Percentiles rank a stretch among this genome's conserved stretches.
phyloP scores from a whole-genome alignment of 2,888 invertebrate genomes.

The Apamea anceps region DNA sequence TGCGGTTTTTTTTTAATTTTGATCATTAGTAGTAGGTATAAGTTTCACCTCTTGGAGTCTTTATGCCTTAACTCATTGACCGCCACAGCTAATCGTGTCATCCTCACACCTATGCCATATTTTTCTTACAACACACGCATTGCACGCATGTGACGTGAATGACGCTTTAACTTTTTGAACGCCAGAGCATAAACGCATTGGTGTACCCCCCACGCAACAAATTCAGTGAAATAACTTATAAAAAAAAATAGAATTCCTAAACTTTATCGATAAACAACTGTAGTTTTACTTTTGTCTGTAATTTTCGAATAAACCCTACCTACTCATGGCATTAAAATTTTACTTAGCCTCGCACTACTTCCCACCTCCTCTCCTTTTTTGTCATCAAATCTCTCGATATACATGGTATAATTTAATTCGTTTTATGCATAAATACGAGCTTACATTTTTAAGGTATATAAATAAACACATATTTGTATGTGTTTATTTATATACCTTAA shows the following conservation, averaged over 20 bases:
- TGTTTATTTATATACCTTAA: no score
- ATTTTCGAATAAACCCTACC: neutral
- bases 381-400: neutral
- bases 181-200: neutral
- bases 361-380: neutral
- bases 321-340: no score
- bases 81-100: constrained; percentile 16
- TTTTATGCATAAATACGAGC: neutral
- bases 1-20: constrained; percentile 33
- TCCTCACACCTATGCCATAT: neutral
- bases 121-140: neutral
- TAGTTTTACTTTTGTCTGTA: neutral
- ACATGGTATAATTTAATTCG: neutral
- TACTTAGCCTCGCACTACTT: no score
- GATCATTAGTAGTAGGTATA: constrained; percentile 9
- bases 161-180: neutral
- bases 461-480: no score
- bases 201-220: neutral
- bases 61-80: neutral
- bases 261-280: neutral
- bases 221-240: neutral
- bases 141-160: neutral
- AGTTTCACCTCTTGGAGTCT: constrained; percentile 8
- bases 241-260: neutral
- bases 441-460: neutral